A percentile compares a stretch with the other conserved stretches of the same genome.
These are phyloP conservation scores for Telenomus remus DNA, from an alignment of 1,140 invertebrate species.

Conservation along the genomic window DNA sequence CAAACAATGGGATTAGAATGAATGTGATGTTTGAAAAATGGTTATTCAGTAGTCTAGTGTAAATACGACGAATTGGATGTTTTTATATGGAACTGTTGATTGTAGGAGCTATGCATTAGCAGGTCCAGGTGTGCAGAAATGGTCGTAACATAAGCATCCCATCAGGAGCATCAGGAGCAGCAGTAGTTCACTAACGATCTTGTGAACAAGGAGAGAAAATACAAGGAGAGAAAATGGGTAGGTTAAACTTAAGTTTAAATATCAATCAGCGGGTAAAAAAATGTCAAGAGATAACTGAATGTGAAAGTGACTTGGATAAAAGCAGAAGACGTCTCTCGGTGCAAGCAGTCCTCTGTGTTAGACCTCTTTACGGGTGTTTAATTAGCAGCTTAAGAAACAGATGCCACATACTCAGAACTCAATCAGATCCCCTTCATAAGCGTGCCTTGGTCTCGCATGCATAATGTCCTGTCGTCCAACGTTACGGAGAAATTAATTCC, in stretches of 20 bases:
- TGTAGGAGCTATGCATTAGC: neutral
- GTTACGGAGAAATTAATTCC: slow-evolving; percentile 58
- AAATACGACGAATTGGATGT: too few species aligned
- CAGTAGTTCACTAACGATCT: slow-evolving; percentile 67
- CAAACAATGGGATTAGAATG: too few species aligned
- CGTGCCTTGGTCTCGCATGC: slow-evolving; percentile 67
- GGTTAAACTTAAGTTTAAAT: slow-evolving; percentile 71
- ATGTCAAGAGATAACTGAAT: slow-evolving; percentile 37
- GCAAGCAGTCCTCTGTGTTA: slow-evolving; percentile 55
- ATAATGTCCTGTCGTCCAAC: slow-evolving; percentile 67
- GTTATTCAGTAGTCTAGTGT: too few species aligned
- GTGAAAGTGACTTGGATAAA: neutral
- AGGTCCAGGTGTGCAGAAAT: slow-evolving; percentile 68
- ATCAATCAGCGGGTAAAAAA: slow-evolving; percentile 69
- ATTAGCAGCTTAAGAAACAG: slow-evolving; percentile 74
- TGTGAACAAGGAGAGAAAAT: slow-evolving; percentile 64
- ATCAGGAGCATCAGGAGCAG: slow-evolving; percentile 60
- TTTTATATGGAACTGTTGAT: too few species aligned
- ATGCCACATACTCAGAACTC: slow-evolving; percentile 75
- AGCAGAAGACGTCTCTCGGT: slow-evolving; percentile 7
- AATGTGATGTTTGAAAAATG: too few species aligned
- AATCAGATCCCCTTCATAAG: slow-evolving; percentile 75
- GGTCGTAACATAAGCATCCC: slow-evolving; percentile 57
- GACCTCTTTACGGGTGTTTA: slow-evolving; percentile 72
- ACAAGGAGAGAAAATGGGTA: slow-evolving; percentile 48